phyloP scores from a whole-genome alignment of 2,113 vertebrate species.

The Speoplatyrhinus poulsoni region DNA sequence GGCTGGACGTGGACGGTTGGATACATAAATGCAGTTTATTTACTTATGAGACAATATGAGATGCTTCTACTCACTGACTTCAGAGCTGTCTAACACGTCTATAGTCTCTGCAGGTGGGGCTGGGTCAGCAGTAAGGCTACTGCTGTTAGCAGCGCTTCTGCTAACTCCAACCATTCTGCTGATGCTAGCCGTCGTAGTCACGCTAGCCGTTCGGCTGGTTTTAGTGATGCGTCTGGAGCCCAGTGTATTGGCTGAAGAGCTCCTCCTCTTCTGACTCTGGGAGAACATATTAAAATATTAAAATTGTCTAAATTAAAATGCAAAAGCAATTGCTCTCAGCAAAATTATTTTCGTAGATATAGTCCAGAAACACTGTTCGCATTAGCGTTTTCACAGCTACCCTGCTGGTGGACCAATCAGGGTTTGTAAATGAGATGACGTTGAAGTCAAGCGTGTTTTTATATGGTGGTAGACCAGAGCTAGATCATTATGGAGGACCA shows the following conservation, averaged over 20 bases:
- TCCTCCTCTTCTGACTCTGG: slow-evolving; percentile 66
- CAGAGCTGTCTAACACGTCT: slow-evolving; percentile 54
- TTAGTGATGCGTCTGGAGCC: slow-evolving; percentile 53
- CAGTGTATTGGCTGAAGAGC: slow-evolving; percentile 39
- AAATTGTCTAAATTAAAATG: not conserved
- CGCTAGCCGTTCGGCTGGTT: slow-evolving; percentile 31
- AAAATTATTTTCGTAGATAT: too few species aligned
- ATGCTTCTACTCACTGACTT: slow-evolving; percentile 54
- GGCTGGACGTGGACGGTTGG: too few species aligned
- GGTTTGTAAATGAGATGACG: too few species aligned
- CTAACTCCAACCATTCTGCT: not conserved
- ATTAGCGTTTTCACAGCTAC: too few species aligned
- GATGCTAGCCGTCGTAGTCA: not conserved
- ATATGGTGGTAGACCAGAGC: too few species aligned
- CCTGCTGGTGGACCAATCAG: too few species aligned
- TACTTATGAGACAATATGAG: not conserved
- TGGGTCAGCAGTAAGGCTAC: slow-evolving; percentile 21
- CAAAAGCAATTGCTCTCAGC: too few species aligned
- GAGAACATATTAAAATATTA: not conserved
- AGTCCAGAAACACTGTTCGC: too few species aligned
- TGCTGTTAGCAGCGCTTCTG: not conserved
- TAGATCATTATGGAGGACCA: too few species aligned
- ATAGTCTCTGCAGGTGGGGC: slow-evolving; percentile 57
- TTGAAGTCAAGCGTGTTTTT: too few species aligned
- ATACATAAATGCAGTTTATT: too few species aligned